Evolutionary conservation across 2,888 invertebrate genomes (phyloP), one percentile per base, ranked within the genome.

Genomic region (Plebejus anna): DNA sequence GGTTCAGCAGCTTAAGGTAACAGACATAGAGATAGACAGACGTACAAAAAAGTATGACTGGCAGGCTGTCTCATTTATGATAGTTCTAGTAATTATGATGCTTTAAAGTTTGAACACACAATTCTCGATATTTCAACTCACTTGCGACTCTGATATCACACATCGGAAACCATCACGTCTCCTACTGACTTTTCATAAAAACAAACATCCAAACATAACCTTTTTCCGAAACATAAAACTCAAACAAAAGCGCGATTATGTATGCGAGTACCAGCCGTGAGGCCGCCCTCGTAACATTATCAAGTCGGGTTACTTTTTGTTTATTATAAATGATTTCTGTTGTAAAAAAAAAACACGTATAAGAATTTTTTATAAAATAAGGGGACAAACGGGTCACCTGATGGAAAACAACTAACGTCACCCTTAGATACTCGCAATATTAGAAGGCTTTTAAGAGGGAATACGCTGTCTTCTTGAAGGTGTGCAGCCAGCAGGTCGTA

Each of bases 201-300:
- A 66, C 66, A 66, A 36, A 66, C 13, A 32, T 32, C 32, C 66
- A 66, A 36, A 66, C 32, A 66, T 66, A 66, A 66, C 66, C 66
- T 66, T 66, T 66, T 66, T 66, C 66, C 66, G 66, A 16, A 66
- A 66, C 66, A 66, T 66, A 66, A 66, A 66, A 66, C 66, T 66
- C 66, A 66, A 66, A 66, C 66, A 66, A 66, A 66, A 32, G 66
- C 32, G 32, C 32, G 32, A 6, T 66, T 66, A 66, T 22, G 32
- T 36, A 13, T 16, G 66, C 11, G 28, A 28, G 28, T 66, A 13
- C 55, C 16, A 55, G 16, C 51, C 51, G 1, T 4, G 51, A 55
- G 55, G 16, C 16, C 4, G 4, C 66, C 66, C 66, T 13, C 32
- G 32, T 66, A 66, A 32, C 32, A 32, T 66, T 66, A 66, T 66